Percentiles rank a stretch among this genome's conserved stretches.
Conservation (phyloP, 2,113 vertebrate genomes). For the Opisthocomus hoazin region DNA sequence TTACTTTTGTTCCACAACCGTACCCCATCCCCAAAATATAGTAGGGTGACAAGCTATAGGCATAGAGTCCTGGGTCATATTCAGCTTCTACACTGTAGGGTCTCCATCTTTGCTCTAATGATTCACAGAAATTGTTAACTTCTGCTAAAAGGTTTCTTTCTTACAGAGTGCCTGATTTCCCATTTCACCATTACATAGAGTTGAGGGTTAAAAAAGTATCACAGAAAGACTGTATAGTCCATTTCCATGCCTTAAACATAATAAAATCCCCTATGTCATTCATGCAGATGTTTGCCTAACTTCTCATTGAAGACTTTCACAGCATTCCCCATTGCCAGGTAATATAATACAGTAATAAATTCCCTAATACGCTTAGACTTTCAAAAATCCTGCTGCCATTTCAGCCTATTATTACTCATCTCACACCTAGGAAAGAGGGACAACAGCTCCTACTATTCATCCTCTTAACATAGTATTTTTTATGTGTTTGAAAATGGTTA, state of each 20-base stretch:
- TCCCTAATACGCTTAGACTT: neutral
- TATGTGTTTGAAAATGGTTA: neutral
- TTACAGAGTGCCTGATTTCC: neutral
- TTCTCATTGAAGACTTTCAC: neutral
- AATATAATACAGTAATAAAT: neutral
- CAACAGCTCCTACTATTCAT: neutral
- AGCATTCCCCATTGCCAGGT: neutral
- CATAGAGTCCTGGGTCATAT: neutral
- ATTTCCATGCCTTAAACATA: neutral
- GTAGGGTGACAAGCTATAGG: neutral
- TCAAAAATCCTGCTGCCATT: neutral
- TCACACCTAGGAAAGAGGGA: neutral
- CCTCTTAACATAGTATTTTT: neutral
- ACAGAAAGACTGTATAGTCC: neutral
- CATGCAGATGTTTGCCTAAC: neutral
- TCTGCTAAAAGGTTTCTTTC: neutral
- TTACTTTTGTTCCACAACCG: neutral
- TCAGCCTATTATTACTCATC: neutral
- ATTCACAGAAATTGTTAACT: neutral
- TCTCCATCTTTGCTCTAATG: neutral
- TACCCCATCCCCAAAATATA: neutral
- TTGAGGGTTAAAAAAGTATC: neutral
- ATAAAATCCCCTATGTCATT: neutral
- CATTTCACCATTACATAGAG: neutral
- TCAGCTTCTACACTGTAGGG: neutral